A percentile compares a stretch with the other conserved stretches of the same genome.
These are phyloP conservation scores for Alosa sapidissima DNA, from an alignment of 2,797 vertebrate species.

Conservation along the genomic window DNA sequence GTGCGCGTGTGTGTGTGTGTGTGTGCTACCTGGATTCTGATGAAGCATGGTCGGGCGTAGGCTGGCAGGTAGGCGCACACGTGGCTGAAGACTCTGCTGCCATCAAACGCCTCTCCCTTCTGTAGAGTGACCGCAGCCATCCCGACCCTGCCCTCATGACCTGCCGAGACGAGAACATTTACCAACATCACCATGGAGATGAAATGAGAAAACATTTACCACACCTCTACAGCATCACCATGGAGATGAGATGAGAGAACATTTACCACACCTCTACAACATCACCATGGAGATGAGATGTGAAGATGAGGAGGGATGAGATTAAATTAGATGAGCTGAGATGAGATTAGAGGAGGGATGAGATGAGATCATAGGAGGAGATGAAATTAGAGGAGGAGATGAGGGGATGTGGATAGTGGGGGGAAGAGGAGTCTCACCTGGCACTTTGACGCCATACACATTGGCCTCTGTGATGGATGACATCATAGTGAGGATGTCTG, in stretches of 20 bases:
- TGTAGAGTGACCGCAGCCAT: slow-evolving; percentile 75
- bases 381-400: neutral
- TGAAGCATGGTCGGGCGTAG: slow-evolving; percentile 73
- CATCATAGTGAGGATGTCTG: slow-evolving; percentile 57
- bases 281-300: neutral
- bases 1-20: neutral
- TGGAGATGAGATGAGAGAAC: no score
- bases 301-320: no score
- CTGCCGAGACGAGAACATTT: slow-evolving; percentile 49
- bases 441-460: slow-evolving; percentile 71
- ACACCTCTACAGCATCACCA: no score
- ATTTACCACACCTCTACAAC: no score
- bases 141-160: slow-evolving; percentile 75
- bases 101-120: slow-evolving; percentile 62
- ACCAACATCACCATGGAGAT: no score
- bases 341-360: neutral
- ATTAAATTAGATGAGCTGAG: no score
- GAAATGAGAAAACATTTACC: no score
- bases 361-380: neutral
- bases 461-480: slow-evolving; percentile 72
- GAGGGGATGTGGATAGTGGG: neutral
- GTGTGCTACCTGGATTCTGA: slow-evolving; percentile 73
- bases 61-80: slow-evolving; percentile 60
- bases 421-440: slow-evolving; percentile 55
- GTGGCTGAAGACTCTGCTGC: slow-evolving; percentile 59